A percentile compares a stretch with the other conserved stretches of the same genome.
Evolutionary conservation across 2,888 invertebrate genomes (phyloP).

Genomic region (Altica lythri): DNA sequence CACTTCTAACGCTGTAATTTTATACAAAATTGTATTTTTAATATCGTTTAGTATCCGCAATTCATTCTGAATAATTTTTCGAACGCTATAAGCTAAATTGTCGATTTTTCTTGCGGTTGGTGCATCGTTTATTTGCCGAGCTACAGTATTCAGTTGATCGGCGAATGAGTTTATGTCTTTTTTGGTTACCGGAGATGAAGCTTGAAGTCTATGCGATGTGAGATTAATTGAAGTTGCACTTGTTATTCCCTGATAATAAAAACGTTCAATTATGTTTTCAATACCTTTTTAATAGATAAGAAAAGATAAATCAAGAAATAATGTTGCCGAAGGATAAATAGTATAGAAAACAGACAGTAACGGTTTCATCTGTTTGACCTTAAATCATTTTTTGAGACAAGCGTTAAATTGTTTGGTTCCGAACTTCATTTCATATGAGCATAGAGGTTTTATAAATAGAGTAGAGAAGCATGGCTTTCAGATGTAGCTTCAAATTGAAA

Average conservation of each 20-base stretch:
- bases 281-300: no score
- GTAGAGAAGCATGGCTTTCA: no score
- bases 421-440: no score
- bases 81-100: constrained; percentile 68
- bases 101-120: constrained; percentile 75
- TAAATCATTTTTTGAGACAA: no score
- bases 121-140: constrained; percentile 71
- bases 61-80: constrained; percentile 64
- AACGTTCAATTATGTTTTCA: no score
- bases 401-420: no score
- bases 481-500: no score
- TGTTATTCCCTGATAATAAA: constrained; percentile 60
- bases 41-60: constrained; percentile 72
- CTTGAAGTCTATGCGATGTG: constrained; percentile 61
- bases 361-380: no score
- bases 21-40: constrained; percentile 74
- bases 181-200: constrained; percentile 66
- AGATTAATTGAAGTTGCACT: constrained; percentile 65
- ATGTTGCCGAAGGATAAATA: no score
- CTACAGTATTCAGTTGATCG: constrained; percentile 69
- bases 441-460: no score
- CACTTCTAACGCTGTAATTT: constrained; percentile 75
- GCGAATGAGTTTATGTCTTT: constrained; percentile 68
- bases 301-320: no score
- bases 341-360: no score